Conservation (phyloP, 2,113 vertebrate species). For the Protobothrops flavoviridis region DNA sequence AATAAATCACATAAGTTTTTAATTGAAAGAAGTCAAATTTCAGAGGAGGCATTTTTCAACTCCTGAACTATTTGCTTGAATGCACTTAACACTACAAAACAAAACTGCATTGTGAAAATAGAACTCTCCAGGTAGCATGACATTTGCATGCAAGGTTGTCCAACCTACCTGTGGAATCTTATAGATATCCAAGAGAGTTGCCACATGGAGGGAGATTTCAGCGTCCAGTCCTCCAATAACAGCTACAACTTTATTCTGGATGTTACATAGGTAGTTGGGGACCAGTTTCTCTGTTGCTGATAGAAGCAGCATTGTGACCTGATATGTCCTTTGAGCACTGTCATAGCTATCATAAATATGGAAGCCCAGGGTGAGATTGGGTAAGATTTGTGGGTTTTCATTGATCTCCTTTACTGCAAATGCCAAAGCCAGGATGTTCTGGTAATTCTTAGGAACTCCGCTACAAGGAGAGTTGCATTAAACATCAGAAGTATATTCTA, state of each 20-base stretch:
- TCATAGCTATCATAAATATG: constrained; percentile 2
- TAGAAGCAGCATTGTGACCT: not conserved
- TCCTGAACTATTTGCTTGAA: not conserved
- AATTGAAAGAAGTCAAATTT: not conserved
- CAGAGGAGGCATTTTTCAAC: not conserved
- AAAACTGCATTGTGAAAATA: not conserved
- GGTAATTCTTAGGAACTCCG: not conserved
- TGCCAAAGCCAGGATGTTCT: not conserved
- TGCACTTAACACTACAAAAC: not conserved
- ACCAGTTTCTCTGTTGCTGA: not conserved
- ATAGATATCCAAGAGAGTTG: not conserved
- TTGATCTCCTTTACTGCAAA: constrained; percentile 6
- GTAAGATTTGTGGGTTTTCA: not conserved
- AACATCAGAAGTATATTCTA: not conserved
- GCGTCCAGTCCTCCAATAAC: not conserved
- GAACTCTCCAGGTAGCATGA: not conserved
- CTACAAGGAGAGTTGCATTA: not conserved
- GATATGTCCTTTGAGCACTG: not conserved
- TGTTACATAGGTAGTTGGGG: not conserved
- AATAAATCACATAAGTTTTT: not conserved
- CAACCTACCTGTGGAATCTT: constrained; percentile 3
- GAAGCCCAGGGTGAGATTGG: not conserved
- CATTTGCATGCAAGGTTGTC: not conserved
- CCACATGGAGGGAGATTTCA: not conserved
- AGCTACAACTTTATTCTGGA: not conserved